Evolutionary conservation across 35 echinoderm and acorn worm species (phyloP).

Genomic region (Nesometra sesokonis): DNA sequence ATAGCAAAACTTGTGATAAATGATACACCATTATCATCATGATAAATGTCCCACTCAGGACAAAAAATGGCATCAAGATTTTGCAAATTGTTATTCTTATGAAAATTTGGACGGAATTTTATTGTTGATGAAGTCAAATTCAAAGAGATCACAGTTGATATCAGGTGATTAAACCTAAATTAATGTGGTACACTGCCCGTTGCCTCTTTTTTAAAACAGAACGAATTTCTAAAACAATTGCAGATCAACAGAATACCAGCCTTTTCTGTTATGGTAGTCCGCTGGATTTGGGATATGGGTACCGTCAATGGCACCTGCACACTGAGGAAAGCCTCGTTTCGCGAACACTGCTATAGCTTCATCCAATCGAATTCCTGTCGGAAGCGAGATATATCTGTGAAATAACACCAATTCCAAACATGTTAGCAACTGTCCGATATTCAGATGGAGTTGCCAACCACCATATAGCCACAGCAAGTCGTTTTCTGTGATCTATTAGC

Average conservation of each 20-base stretch:
- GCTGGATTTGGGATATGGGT: slow-evolving; percentile 29
- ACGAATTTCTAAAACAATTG: not conserved
- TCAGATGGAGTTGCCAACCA: slow-evolving; percentile 1
- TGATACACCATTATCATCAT: no score
- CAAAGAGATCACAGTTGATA: no score
- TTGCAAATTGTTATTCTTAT: no score
- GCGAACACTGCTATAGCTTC: slow-evolving; percentile 19
- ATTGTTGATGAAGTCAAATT: no score
- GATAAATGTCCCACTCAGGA: no score
- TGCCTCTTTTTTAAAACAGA: no score
- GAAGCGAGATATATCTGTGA: not conserved
- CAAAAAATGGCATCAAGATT: no score
- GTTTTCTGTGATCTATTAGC: not conserved
- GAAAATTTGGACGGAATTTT: no score
- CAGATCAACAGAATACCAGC: not conserved
- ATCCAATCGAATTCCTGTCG: not conserved
- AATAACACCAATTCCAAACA: slow-evolving; percentile 3
- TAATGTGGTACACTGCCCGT: no score
- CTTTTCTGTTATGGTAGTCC: slow-evolving; percentile 36
- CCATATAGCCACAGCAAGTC: slow-evolving; percentile 8
- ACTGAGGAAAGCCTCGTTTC: slow-evolving; percentile 23
- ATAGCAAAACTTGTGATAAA: no score
- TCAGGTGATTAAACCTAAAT: no score
- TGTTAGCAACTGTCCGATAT: not conserved
- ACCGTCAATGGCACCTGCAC: slow-evolving; percentile 31